phyloP scores from a whole-genome alignment of 2,113 vertebrate species.

The Gymnorhina tibicen region DNA sequence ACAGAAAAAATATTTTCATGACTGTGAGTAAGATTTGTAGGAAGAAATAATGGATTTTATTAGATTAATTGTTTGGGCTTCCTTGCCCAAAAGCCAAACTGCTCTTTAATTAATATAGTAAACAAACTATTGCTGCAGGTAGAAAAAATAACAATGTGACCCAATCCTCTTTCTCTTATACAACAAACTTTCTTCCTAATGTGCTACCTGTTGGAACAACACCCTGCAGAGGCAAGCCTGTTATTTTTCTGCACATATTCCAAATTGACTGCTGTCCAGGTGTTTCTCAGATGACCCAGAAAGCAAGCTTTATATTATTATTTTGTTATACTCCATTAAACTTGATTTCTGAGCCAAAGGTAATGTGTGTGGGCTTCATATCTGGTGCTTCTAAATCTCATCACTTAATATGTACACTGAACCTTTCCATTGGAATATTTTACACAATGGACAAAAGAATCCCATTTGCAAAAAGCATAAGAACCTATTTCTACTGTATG shows the following conservation, averaged over 20 bases:
- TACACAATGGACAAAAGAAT: conserved; percentile 70
- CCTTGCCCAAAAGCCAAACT: not conserved
- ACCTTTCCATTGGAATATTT: conserved; percentile 58
- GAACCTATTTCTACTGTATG: conserved; percentile 55
- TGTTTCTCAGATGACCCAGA: conserved; percentile 27
- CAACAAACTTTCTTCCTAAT: not conserved
- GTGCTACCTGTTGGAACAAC: not conserved
- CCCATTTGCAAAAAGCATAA: conserved; percentile 55
- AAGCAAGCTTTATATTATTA: conserved; percentile 38
- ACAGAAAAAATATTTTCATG: not conserved
- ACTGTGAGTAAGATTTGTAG: not conserved
- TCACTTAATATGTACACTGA: conserved; percentile 55
- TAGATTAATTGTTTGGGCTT: not conserved
- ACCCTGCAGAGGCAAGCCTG: not conserved
- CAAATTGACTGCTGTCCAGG: not conserved
- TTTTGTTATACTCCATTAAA: conserved; percentile 35
- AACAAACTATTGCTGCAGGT: not conserved
- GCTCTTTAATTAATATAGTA: not conserved
- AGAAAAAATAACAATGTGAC: not conserved
- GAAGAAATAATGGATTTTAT: not conserved
- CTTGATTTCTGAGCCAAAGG: conserved; percentile 37
- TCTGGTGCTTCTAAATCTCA: conserved; percentile 27
- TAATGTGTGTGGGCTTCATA: conserved; percentile 5
- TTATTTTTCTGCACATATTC: conserved; percentile 28
- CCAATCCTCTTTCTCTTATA: not conserved